phyloP scores from a whole-genome alignment of 1,140 invertebrate genomes.

The Zaprionus taronus region DNA sequence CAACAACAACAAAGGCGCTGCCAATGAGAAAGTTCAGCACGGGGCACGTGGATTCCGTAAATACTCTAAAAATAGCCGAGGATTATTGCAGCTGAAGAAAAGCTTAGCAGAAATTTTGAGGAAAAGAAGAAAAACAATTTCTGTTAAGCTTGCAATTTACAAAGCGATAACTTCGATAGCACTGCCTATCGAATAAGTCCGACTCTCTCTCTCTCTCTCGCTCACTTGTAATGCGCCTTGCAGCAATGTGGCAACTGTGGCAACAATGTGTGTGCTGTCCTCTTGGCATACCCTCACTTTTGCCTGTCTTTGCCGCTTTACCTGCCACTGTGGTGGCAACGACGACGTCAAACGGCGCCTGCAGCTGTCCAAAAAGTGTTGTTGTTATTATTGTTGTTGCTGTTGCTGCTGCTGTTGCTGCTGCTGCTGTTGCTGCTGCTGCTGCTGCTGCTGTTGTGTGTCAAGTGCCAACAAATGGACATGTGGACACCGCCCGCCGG shows the following conservation, averaged over 20 bases:
- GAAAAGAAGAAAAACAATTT: neutral
- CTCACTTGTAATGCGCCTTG: no score
- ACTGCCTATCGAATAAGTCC: neutral
- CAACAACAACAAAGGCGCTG: conserved; percentile 20
- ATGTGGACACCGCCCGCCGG: conserved; percentile 63
- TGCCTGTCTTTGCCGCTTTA: conserved; percentile 43
- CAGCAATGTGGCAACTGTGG: neutral
- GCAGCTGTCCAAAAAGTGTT: conserved; percentile 70
- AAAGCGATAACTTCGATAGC: neutral
- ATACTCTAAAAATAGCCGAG: conserved; percentile 29
- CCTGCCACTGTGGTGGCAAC: conserved; percentile 52
- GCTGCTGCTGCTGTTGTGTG: conserved; percentile 58
- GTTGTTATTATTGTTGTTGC: conserved; percentile 50
- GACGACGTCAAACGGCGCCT: conserved; percentile 52
- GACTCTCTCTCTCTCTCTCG: no score
- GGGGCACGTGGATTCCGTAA: conserved; percentile 8
- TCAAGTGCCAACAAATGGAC: conserved; percentile 78
- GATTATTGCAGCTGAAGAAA: conserved; percentile 8
- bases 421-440: conserved; percentile 50
- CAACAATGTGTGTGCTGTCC: conserved; percentile 11
- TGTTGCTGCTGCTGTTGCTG: no score
- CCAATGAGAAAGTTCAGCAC: conserved; percentile 37
- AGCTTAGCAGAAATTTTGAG: neutral
- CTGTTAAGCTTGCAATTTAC: neutral
- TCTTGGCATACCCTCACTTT: conserved; percentile 28